Percentiles rank a stretch among this genome's conserved stretches.
phyloP scores from a whole-genome alignment of 2,797 vertebrate species.

The Anomalospiza imberbis region DNA sequence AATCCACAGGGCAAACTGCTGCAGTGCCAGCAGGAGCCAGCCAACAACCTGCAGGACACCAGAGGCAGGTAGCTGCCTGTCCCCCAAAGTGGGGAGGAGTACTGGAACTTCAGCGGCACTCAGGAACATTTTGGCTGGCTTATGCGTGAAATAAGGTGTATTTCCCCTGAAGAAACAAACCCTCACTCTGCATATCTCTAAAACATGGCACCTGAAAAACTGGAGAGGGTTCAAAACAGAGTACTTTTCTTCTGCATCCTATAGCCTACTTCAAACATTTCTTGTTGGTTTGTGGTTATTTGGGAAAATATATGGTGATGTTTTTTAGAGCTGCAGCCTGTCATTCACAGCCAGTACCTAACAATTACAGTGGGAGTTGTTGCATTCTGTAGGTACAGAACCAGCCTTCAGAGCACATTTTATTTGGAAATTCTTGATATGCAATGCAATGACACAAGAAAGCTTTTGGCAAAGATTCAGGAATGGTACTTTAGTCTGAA shows the following conservation, averaged over 20 bases:
- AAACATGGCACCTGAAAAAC: background rate
- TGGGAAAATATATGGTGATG: background rate
- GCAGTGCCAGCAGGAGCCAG: background rate
- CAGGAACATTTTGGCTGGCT: background rate
- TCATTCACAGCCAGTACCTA: background rate
- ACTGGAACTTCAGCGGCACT: background rate
- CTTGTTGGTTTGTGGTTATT: background rate
- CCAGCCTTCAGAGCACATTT: background rate
- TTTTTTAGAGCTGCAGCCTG: background rate
- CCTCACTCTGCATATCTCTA: background rate
- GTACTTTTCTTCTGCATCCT: background rate
- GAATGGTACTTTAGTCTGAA: background rate
- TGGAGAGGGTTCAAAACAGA: background rate
- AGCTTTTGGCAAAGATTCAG: conserved; percentile 14
- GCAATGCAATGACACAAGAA: background rate
- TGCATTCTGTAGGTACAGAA: background rate
- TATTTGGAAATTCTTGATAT: background rate
- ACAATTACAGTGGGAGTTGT: background rate
- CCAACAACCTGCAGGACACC: background rate
- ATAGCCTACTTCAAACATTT: background rate
- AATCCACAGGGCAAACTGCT: background rate
- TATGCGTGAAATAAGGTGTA: background rate
- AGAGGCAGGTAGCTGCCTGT: background rate
- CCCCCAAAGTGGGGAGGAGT: rapidly evolving
- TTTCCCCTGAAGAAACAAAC: background rate